Base-by-base conservation (phyloP, 1,140 invertebrate genomes). In the Dolichoris vasculosae region DNA sequence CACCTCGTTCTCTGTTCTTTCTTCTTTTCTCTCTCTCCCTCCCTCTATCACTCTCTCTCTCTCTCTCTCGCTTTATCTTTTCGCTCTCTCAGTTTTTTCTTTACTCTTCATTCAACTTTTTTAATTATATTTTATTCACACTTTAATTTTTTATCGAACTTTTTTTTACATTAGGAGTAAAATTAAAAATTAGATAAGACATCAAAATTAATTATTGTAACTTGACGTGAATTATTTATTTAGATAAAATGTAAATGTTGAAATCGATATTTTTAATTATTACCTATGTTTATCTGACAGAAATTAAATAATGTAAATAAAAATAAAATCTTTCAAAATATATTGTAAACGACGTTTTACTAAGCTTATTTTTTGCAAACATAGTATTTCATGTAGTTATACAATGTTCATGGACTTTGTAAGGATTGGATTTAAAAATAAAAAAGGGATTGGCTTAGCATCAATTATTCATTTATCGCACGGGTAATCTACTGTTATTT, bases 1-100 rank as follows among this genome's bases (percentile, higher is more conserved):
- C 81, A 84, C 87, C 86, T 86, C 83, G 51, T 86, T 71, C 88
- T 86, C 86, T 87, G 87, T 75, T 15, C 35, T 35, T 40, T 48
- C 46, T 55, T 43, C 32, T 32, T 76, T 46, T 77, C 67, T 59
- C 87, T 87, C 87, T 75, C 20, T 75, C 46, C 51, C 80, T 71
- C 38, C 20, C 35, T 43, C 63, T 76, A 26, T 59, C 20, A 67
- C 32, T 48, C 55, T 73, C 64, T 86, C 73, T 82, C 30, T 55
- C 20, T 55, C 64, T 20, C n/a, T 55, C n/a, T 55, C 40, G 35
- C 15, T 26, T 79, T 40, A 7, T 75, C 46, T 83, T 81, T 51
- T 82, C 46, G 20, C 35, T 59, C 76, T 35, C 71, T 76, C 82
- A 20, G 35, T 51, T 38, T 73, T 64, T 40, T 43, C 20, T 46